These are phyloP conservation scores for Colletes latitarsis DNA, from an alignment of 1,140 invertebrate genomes.

Conservation along the genomic window DNA sequence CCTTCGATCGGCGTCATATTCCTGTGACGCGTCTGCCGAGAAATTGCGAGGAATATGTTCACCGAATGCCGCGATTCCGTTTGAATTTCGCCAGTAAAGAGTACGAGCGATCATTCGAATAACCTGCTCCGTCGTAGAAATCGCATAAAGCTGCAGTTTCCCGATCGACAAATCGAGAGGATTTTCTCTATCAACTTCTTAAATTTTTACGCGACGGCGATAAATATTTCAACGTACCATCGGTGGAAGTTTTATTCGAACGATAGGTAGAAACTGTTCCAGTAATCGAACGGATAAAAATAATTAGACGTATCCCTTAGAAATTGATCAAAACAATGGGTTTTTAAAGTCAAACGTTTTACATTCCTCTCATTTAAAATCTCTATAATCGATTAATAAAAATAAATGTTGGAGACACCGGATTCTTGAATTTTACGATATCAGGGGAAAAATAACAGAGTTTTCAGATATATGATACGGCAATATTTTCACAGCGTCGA, in stretches of 20 bases:
- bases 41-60: conserved; percentile 36
- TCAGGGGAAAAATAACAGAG: no score
- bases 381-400: no score
- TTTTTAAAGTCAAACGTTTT: no score
- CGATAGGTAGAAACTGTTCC: no score
- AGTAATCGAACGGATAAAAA: no score
- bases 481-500: no score
- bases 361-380: no score
- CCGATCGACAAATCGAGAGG: background rate
- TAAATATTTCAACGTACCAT: background rate
- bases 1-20: conserved; percentile 59
- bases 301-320: no score
- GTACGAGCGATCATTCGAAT: conserved; percentile 13
- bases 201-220: background rate
- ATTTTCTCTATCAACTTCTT: background rate
- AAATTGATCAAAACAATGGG: no score
- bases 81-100: conserved; percentile 17
- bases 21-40: conserved; percentile 46
- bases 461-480: no score
- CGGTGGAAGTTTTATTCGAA: background rate
- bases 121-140: conserved; percentile 11
- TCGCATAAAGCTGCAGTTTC: conserved; percentile 18
- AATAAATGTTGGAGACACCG: no score
- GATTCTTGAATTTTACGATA: background rate
- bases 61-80: conserved; percentile 20